Percentiles rank a stretch among this genome's conserved stretches.
Evolutionary conservation across 2,113 vertebrate species (phyloP).

Genomic region (Ictidomys tridecemlineatus): DNA sequence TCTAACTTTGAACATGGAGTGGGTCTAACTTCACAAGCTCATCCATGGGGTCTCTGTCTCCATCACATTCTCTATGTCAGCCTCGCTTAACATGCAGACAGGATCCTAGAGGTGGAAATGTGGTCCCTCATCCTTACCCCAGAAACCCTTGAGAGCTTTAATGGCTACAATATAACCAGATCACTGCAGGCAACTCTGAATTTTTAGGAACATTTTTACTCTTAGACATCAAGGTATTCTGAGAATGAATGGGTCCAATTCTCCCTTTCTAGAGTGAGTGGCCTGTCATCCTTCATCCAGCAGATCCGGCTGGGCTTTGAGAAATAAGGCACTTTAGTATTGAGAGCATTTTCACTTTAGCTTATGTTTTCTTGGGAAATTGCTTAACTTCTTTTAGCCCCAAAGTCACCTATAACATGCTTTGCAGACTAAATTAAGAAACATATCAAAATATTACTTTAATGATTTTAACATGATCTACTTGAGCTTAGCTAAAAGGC

Average conservation of each 20-base stretch:
- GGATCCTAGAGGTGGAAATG: neutral
- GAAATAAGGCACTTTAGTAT: neutral
- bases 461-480: neutral
- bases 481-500: neutral
- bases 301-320: neutral
- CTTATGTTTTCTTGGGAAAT: neutral
- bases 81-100: neutral
- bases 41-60: neutral
- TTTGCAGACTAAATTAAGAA: neutral
- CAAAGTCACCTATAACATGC: neutral
- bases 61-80: neutral
- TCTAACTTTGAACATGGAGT: neutral
- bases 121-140: neutral
- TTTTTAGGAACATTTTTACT: neutral
- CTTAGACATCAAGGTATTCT: neutral
- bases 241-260: neutral
- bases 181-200: neutral
- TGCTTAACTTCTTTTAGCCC: neutral
- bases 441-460: neutral
- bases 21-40: neutral
- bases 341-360: neutral
- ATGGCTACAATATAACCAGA: neutral
- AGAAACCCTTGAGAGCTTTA: neutral
- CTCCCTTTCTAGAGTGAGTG: neutral
- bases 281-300: neutral